These are phyloP conservation scores for Lepidocolaptes lacrymiger DNA, from an alignment of 2,797 vertebrate genomes.

Conservation along the genomic window DNA sequence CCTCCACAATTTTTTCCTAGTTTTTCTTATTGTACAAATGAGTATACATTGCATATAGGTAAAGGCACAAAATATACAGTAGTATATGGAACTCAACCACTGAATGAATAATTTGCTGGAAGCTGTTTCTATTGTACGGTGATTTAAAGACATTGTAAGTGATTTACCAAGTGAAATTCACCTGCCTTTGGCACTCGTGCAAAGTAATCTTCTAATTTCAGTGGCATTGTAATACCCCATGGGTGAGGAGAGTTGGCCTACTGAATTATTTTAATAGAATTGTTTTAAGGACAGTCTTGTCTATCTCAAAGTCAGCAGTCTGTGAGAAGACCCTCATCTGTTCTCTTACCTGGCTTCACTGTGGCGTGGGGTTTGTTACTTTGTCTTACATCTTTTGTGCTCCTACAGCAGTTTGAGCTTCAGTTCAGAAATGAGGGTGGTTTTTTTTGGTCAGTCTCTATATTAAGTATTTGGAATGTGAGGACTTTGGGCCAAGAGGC, in stretches of 20 bases:
- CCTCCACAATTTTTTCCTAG: background rate
- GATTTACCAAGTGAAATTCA: background rate
- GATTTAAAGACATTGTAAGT: background rate
- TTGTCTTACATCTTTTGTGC: background rate
- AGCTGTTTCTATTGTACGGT: background rate
- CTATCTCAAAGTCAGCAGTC: background rate
- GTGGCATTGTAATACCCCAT: background rate
- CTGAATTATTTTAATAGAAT: background rate
- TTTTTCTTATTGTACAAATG: background rate
- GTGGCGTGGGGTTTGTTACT: background rate
- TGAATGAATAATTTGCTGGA: background rate
- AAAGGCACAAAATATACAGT: background rate
- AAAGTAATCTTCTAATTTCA: background rate
- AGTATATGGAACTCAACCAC: background rate
- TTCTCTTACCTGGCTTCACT: background rate
- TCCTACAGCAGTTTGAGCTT: background rate
- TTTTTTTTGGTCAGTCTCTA: background rate
- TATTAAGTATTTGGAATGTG: background rate
- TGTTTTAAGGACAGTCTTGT: background rate
- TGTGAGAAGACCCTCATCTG: background rate
- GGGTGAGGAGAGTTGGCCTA: background rate
- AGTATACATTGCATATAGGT: background rate
- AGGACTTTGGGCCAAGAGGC: background rate
- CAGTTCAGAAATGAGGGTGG: background rate
- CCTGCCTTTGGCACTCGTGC: background rate